Base-by-base conservation (phyloP, 2,888 invertebrate genomes). In the Zaprionus bogoriensis region DNA sequence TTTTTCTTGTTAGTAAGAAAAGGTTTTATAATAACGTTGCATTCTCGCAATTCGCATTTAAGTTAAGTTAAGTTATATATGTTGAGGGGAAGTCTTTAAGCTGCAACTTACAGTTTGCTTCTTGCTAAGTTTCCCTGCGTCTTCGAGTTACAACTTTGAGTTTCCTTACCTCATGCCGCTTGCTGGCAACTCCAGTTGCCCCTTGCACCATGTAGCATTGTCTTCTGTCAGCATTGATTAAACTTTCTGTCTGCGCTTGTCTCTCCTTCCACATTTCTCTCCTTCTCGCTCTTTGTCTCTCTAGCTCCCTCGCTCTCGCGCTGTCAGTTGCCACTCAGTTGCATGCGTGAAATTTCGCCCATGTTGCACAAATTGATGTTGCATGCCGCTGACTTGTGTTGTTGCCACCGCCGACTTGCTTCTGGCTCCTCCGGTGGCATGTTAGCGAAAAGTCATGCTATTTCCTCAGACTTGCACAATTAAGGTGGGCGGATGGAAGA, bases 331-430 rank as follows among this genome's bases (percentile, higher is more conserved):
- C 46, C 22, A 27, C 30, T 12, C 14, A 20, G 76, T 67, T 61
- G 63, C 77, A 77, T 81, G 77, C 81, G 77, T 77, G 77, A 80
- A 77, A 77, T 77, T 77, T 80, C 57, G 80, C 70, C 78, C 77
- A 77, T 77, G 81, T 80, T 80, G 81, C 81, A 77, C 77, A 80
- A 77, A 80, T 80, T 80, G 81, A 74, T 80, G 75, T 76, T 76
- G 77, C 77, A 77, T 80, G 81, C 74, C 75, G 51, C 57, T 59
- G 77, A 48, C 69, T 50, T 52, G 32, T 55, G 54, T 59, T 47
- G 74, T 45, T 44, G 52, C 14, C 25, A 14, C 17, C 39, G 23
- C 19, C 54, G 27, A 46, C 47, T 63, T 58, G 53, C 19, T 58
- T 52, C 54, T 50, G 42, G 62, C 72, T 41, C 58, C 60, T 71